Evolutionary conservation across 2,113 vertebrate species (phyloP), one percentile per base, ranked within the genome.

Genomic region (Lathamus discolor): DNA sequence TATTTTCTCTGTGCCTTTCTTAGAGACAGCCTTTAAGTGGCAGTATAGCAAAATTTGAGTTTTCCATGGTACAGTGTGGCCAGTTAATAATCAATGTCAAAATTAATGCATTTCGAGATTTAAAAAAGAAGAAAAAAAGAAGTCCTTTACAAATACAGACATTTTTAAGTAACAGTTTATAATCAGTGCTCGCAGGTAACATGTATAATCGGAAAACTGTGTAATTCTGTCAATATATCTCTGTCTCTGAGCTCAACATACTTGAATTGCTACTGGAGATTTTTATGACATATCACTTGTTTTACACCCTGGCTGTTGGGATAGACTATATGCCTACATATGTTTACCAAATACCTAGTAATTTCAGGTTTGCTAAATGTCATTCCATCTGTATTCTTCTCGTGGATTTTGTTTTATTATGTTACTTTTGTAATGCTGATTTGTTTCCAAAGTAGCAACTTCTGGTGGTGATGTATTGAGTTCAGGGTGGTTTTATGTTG

Each of bases 1-100:
- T 55, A 29, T 74, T 87, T 89, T 88, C n/a, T 83, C 54, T 77
- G 78, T 93, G 84, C 85, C 90, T 95, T 96, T 83, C 78, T 90
- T 66, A 37, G 57, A 90, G 63, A 61, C 7, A 14, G 54, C 39
- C n/a, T 77, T 80, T 62, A 17, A 39, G 35, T 82, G 41, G 31
- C 74, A 64, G 28, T 81, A 23, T 3, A 44, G 59, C 7, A 12
- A 76, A 95, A 49, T 49, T 44, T 69, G 12, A 62, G 14, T 61
- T 95, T 73, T 69, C 59, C 37, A 4, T 6, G 7, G 41, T 82
- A 69, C 37, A 67, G 7, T 44, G 61, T 3, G 0, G 41, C 28
- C 55, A 46, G 72, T 77, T 90, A 83, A 52, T 80, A 84, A 57
- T 66, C 41, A 14, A 1, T 67, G 31, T 90, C 41, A 91, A 66